Conservation (phyloP, 2,888 invertebrate genomes). For the Macaria notata region DNA sequence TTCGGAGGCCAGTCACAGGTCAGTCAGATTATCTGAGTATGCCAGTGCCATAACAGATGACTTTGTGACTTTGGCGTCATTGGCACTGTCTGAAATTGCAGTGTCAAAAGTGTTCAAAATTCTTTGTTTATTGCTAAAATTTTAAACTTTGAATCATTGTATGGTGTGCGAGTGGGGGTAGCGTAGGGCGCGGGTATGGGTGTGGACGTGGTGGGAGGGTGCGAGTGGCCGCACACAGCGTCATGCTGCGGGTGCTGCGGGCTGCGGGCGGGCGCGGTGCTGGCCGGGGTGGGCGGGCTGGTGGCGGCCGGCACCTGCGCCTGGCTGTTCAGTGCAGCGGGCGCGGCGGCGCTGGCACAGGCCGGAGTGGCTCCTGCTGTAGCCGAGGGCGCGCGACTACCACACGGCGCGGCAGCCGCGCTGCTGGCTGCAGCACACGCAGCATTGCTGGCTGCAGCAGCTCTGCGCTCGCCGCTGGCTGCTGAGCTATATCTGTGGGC, state of each 20-base stretch:
- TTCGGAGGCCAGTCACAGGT: slow-evolving; percentile 62
- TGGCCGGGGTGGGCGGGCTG: slow-evolving; percentile 40
- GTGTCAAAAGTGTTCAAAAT: too few relatives aligned
- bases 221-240: slow-evolving; percentile 46
- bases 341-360: slow-evolving; percentile 25
- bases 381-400: slow-evolving; percentile 29
- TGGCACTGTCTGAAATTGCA: too few relatives aligned
- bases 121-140: too few relatives aligned
- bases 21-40: too few relatives aligned
- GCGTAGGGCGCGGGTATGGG: too few relatives aligned
- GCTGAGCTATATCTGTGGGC: slow-evolving; percentile 52
- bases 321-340: slow-evolving; percentile 32
- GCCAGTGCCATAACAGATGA: too few relatives aligned
- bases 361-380: slow-evolving; percentile 23
- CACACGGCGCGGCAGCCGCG: slow-evolving; percentile 44
- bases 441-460: slow-evolving; percentile 40
- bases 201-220: slow-evolving; percentile 38
- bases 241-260: slow-evolving; percentile 40
- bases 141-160: too few relatives aligned
- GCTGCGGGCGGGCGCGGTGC: slow-evolving; percentile 39
- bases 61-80: too few relatives aligned
- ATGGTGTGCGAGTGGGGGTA: too few relatives aligned
- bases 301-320: slow-evolving; percentile 37
- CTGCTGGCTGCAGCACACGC: slow-evolving; percentile 41
- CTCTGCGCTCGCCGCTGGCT: slow-evolving; percentile 35